phyloP scores from a whole-genome alignment of 2,113 vertebrate genomes.

The Brachyhypopomus occidentalis region DNA sequence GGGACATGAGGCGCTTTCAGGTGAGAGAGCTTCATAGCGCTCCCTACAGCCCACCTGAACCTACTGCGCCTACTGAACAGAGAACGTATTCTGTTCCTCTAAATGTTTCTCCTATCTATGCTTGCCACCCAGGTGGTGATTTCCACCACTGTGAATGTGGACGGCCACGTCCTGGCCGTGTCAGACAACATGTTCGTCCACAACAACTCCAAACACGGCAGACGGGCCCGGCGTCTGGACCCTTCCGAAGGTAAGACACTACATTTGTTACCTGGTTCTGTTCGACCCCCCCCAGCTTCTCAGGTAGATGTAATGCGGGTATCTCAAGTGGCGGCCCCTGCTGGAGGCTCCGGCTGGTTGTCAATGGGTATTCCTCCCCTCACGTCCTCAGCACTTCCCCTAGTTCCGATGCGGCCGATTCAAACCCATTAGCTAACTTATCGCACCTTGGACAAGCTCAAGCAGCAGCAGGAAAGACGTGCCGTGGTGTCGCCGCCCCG shows the following conservation, averaged over 20 bases:
- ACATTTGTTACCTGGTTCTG: not conserved
- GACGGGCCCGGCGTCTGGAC: slow-evolving; percentile 88
- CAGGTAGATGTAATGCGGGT: not conserved
- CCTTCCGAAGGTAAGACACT: slow-evolving; percentile 86
- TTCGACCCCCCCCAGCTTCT: too few relatives aligned
- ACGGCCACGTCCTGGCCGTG: slow-evolving; percentile 89
- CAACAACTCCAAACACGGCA: slow-evolving; percentile 97
- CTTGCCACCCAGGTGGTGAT: slow-evolving; percentile 81
- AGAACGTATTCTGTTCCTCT: not conserved
- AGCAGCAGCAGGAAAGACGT: not conserved
- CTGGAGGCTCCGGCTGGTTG: too few relatives aligned
- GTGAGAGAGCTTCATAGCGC: slow-evolving; percentile 61
- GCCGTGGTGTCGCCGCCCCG: too few relatives aligned
- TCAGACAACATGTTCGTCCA: slow-evolving; percentile 98
- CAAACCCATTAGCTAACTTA: not conserved
- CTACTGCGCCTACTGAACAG: too few relatives aligned
- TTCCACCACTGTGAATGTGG: slow-evolving; percentile 92
- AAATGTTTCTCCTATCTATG: slow-evolving; percentile 4
- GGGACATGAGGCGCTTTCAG: slow-evolving; percentile 95
- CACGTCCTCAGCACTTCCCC: too few relatives aligned
- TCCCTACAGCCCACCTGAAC: too few relatives aligned
- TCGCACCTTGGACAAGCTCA: slow-evolving; percentile 24
- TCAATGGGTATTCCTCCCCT: not conserved
- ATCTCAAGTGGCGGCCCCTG: not conserved
- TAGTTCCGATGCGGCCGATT: slow-evolving; percentile 1